Evolutionary conservation across 2,113 vertebrate species (phyloP).

Genomic region (Psophia crepitans): DNA sequence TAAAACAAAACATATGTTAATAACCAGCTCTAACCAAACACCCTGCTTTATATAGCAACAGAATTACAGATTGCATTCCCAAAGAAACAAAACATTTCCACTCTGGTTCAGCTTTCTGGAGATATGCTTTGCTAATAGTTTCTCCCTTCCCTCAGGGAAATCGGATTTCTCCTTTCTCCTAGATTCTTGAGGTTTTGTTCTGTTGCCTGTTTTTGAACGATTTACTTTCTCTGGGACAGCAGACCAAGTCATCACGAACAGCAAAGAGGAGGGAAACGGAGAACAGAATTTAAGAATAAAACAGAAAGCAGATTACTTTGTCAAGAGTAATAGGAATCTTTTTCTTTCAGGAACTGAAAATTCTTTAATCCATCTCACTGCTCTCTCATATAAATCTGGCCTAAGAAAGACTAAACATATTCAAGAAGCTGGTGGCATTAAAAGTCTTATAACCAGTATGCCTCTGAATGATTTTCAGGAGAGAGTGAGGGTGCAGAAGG

Average conservation of each 20-base stretch:
- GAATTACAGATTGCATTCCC: background rate
- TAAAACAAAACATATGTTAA: constrained; percentile 27
- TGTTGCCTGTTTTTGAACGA: background rate
- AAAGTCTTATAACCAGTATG: background rate
- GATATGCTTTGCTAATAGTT: background rate
- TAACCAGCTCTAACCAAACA: background rate
- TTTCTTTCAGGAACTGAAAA: background rate
- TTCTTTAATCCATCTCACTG: background rate
- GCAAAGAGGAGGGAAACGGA: background rate
- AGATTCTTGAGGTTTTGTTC: background rate
- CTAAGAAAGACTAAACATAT: background rate
- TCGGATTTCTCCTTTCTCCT: background rate
- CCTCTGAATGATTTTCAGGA: background rate
- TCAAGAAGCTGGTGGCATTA: background rate
- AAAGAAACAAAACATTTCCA: constrained; percentile 20
- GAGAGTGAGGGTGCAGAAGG: background rate
- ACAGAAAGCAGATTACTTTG: background rate
- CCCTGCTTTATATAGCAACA: background rate
- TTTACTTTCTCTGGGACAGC: background rate
- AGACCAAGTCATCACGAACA: background rate
- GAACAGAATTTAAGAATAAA: background rate
- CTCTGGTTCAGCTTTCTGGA: background rate
- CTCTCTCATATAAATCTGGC: background rate
- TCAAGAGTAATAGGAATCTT: background rate
- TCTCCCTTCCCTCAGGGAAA: background rate